Percentiles rank a stretch among this genome's conserved stretches.
Evolutionary conservation across 1,140 invertebrate genomes (phyloP).

Genomic region (Drosophila pandora): DNA sequence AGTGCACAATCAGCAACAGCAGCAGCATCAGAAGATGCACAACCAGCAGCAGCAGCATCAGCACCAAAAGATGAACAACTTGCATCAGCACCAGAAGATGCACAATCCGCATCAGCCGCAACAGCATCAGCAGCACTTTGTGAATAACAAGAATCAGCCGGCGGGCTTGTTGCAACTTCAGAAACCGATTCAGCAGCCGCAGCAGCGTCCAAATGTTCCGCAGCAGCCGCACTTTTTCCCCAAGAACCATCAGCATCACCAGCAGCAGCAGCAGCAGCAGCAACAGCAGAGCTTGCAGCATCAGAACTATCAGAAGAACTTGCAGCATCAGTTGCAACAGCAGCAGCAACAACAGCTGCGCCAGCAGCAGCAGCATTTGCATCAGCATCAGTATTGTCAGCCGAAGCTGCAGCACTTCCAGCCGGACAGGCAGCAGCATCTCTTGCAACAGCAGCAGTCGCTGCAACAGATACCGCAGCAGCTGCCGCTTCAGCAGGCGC

Average conservation of each 20-base stretch:
- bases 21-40: background rate
- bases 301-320: background rate
- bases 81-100: background rate
- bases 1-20: background rate
- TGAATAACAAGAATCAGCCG: background rate
- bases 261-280: background rate
- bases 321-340: background rate
- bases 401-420: background rate
- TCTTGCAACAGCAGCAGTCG: background rate
- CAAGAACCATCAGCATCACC: too few relatives aligned
- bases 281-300: background rate
- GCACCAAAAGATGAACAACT: too few relatives aligned
- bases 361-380: background rate
- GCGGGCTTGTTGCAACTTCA: background rate
- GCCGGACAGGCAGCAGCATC: background rate
- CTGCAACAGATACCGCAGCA: background rate
- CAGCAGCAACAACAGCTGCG: background rate
- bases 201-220: background rate
- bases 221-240: background rate
- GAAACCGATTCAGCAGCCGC: background rate
- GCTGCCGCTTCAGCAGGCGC: background rate
- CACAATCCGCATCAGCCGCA: background rate
- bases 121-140: background rate
- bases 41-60: too few relatives aligned
- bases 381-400: background rate